Percentiles rank a stretch among this genome's conserved stretches.
These are phyloP conservation scores for Ailurus styani DNA, from an alignment of 2,113 vertebrate species.

Conservation along the genomic window DNA sequence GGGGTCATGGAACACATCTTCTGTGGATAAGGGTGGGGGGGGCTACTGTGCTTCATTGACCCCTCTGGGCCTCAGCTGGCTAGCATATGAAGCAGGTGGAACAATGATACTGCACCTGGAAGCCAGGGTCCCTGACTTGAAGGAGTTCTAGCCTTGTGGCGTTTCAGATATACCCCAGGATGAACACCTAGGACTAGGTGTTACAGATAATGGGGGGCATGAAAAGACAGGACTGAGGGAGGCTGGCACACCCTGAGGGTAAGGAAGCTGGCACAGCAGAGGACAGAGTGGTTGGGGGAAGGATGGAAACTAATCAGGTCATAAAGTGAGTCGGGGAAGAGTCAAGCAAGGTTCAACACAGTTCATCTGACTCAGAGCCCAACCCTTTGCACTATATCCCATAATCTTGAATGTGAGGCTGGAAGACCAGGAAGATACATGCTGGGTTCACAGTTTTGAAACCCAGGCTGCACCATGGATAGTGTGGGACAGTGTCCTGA, in stretches of 20 bases:
- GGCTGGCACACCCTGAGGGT: background rate
- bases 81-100: background rate
- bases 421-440: background rate
- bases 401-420: background rate
- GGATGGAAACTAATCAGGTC: background rate
- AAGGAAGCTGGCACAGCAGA: background rate
- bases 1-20: background rate
- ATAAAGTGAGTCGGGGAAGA: background rate
- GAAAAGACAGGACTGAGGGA: background rate
- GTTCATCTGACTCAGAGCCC: background rate
- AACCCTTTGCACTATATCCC: background rate
- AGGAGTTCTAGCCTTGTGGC: background rate
- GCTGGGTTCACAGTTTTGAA: background rate
- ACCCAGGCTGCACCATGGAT: background rate
- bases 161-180: background rate
- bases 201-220: background rate
- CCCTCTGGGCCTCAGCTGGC: background rate
- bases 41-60: background rate
- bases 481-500: background rate
- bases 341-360: background rate
- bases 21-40: background rate
- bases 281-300: background rate
- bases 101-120: background rate
- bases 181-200: background rate
- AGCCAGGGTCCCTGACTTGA: background rate